These are phyloP conservation scores for Aldrovandia affinis DNA, from an alignment of 2,797 vertebrate genomes.

Conservation along the genomic window DNA sequence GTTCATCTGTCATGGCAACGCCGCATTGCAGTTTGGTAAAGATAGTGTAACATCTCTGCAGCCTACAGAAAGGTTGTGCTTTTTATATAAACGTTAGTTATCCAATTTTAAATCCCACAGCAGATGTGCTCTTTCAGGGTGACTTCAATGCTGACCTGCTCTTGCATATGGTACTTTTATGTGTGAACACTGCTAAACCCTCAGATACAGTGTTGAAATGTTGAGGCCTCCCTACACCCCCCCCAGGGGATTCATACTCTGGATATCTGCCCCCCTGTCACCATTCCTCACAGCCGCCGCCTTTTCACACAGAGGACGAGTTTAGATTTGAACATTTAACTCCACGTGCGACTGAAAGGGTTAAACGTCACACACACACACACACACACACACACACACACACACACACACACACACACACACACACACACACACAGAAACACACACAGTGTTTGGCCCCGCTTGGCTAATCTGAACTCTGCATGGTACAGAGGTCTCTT, in stretches of 20 bases:
- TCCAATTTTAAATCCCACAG: background rate
- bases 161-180: background rate
- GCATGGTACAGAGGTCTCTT: background rate
- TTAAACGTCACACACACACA: background rate
- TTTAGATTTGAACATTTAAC: background rate
- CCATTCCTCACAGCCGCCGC: background rate
- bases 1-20: background rate
- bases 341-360: background rate
- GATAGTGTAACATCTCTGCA: background rate
- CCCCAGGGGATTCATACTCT: too few species aligned
- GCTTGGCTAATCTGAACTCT: background rate
- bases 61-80: background rate
- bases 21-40: background rate
- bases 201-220: background rate
- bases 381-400: too few species aligned
- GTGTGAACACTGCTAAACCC: background rate
- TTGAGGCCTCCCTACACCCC: background rate
- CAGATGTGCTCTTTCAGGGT: background rate
- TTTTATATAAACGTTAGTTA: background rate
- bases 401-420: too few species aligned
- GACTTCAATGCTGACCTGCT: background rate
- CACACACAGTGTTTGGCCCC: background rate
- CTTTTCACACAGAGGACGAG: background rate
- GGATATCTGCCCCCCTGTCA: background rate
- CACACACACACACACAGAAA: too few species aligned